Evolutionary conservation across 2,797 vertebrate species (phyloP), one percentile per base, ranked within the genome.

Genomic region (Morus bassanus): DNA sequence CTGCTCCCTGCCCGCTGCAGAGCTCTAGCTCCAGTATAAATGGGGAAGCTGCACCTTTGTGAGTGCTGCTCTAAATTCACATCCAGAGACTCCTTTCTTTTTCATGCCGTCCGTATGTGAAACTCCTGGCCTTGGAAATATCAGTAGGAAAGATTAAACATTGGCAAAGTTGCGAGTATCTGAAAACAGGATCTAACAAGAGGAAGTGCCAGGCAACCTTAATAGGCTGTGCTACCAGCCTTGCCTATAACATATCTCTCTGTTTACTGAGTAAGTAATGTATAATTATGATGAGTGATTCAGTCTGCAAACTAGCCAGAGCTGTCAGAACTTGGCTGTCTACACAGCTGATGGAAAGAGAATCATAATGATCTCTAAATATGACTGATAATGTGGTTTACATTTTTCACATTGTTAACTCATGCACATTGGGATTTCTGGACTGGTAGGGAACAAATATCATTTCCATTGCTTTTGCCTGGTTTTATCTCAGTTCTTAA

Each of bases 261-360:
- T 91, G 51, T 79, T 95, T 84, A 73, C 48, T 63, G 78, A 77
- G 51, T 45, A 82, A 73, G 33, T 79, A 61, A 51, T 48, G 28
- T 45, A 48, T 76, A 93, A 91, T 92, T 76, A 70, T 7, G 59
- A 81, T 56, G 81, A 92, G 83, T 85, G 88, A 92, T 87, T 93
- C 70, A 73, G 67, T 24, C 63, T 92, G 56, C 60, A 87, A 83
- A 82, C 65, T 56, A 95, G 85, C 86, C 88, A 96, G 88, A 85
- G 56, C 83, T 95, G 86, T 91, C 92, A 93, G 83, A 95, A 93
- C 28, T 94, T 93, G 86, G 74, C 88, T 95, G 39, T 51, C 74
- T 89, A 50, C 56, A 54, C 35, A 85, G 67, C 4, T 93, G 70
- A 79, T 0, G 2, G 81, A 87, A 92, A 79, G 77, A 93, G 39